Evolutionary conservation across 2,797 vertebrate species (phyloP), one percentile per base, ranked within the genome.

Genomic region (Cephalopachus bancanus): DNA sequence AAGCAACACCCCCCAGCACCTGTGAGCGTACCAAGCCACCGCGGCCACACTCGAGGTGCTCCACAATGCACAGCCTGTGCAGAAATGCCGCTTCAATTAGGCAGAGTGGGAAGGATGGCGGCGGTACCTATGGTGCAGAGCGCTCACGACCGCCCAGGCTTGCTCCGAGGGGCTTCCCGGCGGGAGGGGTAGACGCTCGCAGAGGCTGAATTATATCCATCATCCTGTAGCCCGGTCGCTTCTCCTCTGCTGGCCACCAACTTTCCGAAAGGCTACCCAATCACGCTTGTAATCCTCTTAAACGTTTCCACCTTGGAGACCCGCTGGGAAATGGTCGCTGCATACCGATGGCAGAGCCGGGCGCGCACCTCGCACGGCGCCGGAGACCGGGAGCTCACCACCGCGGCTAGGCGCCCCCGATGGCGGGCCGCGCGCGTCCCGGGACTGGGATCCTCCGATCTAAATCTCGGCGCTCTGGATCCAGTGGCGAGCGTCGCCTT

Each of bases 111-210:
- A 91, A 71, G 89, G 96, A 85, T 62, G 97, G 78, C 83, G 81
- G 81, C 16, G 30, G 92, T 94, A 97, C 97, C 97, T 97, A 96
- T 83, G 7, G 67, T 62, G 97, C 94, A 44, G 97, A 69, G 95
- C 78, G 97, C 95, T 95, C 93, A 44, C 9, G 75, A 72, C 49
- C 86, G 87, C 91, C 95, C 37, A 71, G 94, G 78, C 60, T 72
- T 30, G 94, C 93, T 92, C 84, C 90, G 24, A 80, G 89, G 87
- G 95, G 89, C 97, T 95, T 67, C 89, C 80, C 87, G 30, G 89
- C 89, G 64, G 91, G 89, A 76, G 95, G 33, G 78, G 93, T 90
- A 60, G 93, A 95, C 94, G 96, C 98, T 83, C 91, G 10, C 76
- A 4, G 60, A 95, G 85, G 90, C 55, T 83, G 33, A 24, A 51